Evolutionary conservation across 2,113 vertebrate species (phyloP), one percentile per base, ranked within the genome.

Genomic region (Connochaetes taurinus): DNA sequence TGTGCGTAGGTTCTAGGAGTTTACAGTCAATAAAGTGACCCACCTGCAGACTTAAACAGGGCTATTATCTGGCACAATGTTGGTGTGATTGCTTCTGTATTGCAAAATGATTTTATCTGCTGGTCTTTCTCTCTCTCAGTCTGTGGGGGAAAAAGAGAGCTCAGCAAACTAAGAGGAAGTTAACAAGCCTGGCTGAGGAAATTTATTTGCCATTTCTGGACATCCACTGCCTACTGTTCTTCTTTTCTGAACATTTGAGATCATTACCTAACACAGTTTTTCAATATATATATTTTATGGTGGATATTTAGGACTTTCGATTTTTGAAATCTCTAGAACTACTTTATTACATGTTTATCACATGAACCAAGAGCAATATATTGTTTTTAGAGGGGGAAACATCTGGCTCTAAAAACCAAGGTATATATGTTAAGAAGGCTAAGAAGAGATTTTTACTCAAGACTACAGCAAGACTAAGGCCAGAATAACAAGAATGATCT

Each of bases 101-200:
- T 96, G 93, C 94, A 97, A 95, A 93, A 93, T 93, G 97, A 96
- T 96, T 98, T 94, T 97, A 97, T 98, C 96, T 90, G 97, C 90
- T 95, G 86, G 95, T 92, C 97, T 98, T 98, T 97, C 96, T 21
- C 71, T 97, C 47, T 53, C 76, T 67, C 86, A 25, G 83, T 96
- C 83, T 94, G 50, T 87, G 94, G 91, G 76, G 97, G 52, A 94
- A 94, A 25, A 95, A 27, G 57, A 97, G 57, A 80, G 64, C 52
- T 58, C 19, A 19, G 93, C 90, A 43, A 78, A 82, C 23, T 40
- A 19, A 58, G 23, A 93, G 64, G 62, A 95, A 94, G 87, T 95
- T 96, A 97, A 98, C 95, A 95, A 97, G 94, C 91, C 91, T 53
- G 64, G 97, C 94, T 95, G 90, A 92, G 95, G 90, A 74, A 55